phyloP scores from a whole-genome alignment of 2,113 vertebrate genomes.

The Pao palembangensis region DNA sequence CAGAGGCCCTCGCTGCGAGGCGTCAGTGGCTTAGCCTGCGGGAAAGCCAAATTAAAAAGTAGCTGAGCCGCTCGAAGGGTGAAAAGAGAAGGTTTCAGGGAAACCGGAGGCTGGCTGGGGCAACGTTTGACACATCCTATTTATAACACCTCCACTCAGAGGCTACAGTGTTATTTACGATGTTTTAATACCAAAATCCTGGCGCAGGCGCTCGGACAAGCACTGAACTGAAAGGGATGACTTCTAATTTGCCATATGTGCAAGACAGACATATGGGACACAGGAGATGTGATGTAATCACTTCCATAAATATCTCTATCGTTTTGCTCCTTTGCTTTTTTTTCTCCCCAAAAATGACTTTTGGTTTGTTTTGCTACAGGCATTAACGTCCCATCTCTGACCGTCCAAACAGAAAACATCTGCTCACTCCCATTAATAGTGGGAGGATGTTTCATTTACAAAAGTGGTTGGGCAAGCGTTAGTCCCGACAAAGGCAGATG shows the following conservation, averaged over 20 bases:
- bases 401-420: slow-evolving; percentile 71
- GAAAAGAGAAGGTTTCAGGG: slow-evolving; percentile 76
- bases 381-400: slow-evolving; percentile 60
- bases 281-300: slow-evolving; percentile 63
- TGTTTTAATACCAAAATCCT: slow-evolving; percentile 46
- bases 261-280: slow-evolving; percentile 56
- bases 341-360: slow-evolving; percentile 28
- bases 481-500: slow-evolving; percentile 48
- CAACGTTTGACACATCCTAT: slow-evolving; percentile 85
- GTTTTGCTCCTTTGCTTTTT: slow-evolving; percentile 37
- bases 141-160: slow-evolving; percentile 86
- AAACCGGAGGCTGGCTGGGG: slow-evolving; percentile 75
- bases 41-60: slow-evolving; percentile 87
- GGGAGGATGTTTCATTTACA: slow-evolving; percentile 66
- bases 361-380: slow-evolving; percentile 63
- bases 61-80: slow-evolving; percentile 73
- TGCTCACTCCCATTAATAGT: slow-evolving; percentile 67
- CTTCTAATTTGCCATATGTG: slow-evolving; percentile 71
- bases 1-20: slow-evolving; percentile 82
- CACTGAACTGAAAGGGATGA: slow-evolving; percentile 57
- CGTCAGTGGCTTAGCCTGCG: slow-evolving; percentile 87
- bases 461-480: slow-evolving; percentile 52
- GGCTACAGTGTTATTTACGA: slow-evolving; percentile 73
- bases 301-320: slow-evolving; percentile 65
- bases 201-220: slow-evolving; percentile 53